Percentiles rank a stretch among this genome's conserved stretches.
These are phyloP conservation scores for Acipenser transmontanus DNA, from an alignment of 2,797 vertebrate genomes.

Conservation along the genomic window DNA sequence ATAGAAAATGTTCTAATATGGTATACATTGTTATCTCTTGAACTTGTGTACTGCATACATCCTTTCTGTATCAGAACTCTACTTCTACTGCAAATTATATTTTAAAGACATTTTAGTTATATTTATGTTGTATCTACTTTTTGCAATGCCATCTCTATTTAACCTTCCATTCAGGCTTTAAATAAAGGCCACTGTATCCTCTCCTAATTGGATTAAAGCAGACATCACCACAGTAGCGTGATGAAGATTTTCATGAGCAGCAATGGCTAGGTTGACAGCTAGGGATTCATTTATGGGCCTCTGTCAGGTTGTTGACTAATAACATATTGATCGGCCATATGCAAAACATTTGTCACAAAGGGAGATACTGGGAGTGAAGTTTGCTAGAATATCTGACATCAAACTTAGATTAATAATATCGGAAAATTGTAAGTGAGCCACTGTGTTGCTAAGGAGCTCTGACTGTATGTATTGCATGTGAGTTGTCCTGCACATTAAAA, in stretches of 20 bases:
- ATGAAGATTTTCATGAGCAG: conserved; percentile 42
- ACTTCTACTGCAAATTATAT: too few relatives aligned
- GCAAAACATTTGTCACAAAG: conserved; percentile 69
- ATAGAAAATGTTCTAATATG: too few relatives aligned
- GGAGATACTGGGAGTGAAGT: conserved; percentile 62
- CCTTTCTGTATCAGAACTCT: too few relatives aligned
- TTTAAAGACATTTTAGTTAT: too few relatives aligned
- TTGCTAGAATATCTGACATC: conserved; percentile 59
- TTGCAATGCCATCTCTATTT: too few relatives aligned
- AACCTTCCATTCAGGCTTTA: background rate
- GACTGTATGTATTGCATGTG: conserved; percentile 23
- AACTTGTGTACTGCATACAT: too few relatives aligned
- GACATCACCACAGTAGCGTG: conserved; percentile 37
- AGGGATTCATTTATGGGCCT: conserved; percentile 80
- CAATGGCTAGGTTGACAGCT: conserved; percentile 67
- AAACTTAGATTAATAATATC: conserved; percentile 62
- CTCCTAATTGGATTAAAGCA: conserved; percentile 50
- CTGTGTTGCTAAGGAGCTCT: conserved; percentile 21
- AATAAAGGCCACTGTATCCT: conserved; percentile 29
- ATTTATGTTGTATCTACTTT: too few relatives aligned
- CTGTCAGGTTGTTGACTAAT: conserved; percentile 84
- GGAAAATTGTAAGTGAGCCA: conserved; percentile 33
- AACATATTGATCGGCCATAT: conserved; percentile 85
- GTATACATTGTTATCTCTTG: too few relatives aligned
- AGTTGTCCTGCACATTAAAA: conserved; percentile 26